Percentiles rank a stretch among this genome's conserved stretches.
These are phyloP conservation scores for Dascillus cervinus DNA, from an alignment of 2,888 invertebrate genomes.

Conservation along the genomic window DNA sequence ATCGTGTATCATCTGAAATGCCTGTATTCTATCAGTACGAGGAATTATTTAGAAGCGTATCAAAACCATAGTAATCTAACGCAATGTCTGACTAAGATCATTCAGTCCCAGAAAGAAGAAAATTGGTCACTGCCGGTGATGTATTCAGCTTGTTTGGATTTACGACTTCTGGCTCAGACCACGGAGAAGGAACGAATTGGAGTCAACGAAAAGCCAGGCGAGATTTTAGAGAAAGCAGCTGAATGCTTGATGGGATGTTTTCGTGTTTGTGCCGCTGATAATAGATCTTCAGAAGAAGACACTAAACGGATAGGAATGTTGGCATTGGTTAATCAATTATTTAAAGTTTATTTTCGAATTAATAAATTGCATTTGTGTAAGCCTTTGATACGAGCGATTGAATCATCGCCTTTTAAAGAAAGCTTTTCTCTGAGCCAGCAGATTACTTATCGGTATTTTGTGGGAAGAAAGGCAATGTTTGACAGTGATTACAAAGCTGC, in stretches of 20 bases:
- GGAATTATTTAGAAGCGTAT: slow-evolving; percentile 62
- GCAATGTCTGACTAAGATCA: slow-evolving; percentile 69
- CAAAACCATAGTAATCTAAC: slow-evolving; percentile 70
- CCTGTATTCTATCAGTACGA: slow-evolving; percentile 44
- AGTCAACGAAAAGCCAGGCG: slow-evolving; percentile 51
- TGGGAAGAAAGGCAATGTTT: slow-evolving; percentile 97
- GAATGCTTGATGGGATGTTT: slow-evolving; percentile 90
- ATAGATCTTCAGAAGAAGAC: slow-evolving; percentile 79
- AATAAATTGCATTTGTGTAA: slow-evolving; percentile 84
- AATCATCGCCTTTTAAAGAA: slow-evolving; percentile 84
- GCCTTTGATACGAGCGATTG: slow-evolving; percentile 93
- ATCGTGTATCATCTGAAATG: slow-evolving; percentile 67
- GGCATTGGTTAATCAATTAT: slow-evolving; percentile 91
- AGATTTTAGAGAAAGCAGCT: slow-evolving; percentile 85
- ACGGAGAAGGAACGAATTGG: slow-evolving; percentile 57
- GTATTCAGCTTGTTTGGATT: slow-evolving; percentile 82
- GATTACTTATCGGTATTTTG: slow-evolving; percentile 95
- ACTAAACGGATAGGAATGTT: slow-evolving; percentile 96
- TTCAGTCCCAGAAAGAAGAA: slow-evolving; percentile 85
- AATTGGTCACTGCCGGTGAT: slow-evolving; percentile 96
- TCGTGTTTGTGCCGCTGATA: slow-evolving; percentile 91
- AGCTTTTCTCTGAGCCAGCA: slow-evolving; percentile 86
- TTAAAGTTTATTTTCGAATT: slow-evolving; percentile 80
- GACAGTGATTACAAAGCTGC: slow-evolving; percentile 93
- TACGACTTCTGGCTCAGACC: slow-evolving; percentile 74